These are phyloP conservation scores for Neotoma lepida DNA, from an alignment of 2,113 vertebrate genomes.

Conservation along the genomic window DNA sequence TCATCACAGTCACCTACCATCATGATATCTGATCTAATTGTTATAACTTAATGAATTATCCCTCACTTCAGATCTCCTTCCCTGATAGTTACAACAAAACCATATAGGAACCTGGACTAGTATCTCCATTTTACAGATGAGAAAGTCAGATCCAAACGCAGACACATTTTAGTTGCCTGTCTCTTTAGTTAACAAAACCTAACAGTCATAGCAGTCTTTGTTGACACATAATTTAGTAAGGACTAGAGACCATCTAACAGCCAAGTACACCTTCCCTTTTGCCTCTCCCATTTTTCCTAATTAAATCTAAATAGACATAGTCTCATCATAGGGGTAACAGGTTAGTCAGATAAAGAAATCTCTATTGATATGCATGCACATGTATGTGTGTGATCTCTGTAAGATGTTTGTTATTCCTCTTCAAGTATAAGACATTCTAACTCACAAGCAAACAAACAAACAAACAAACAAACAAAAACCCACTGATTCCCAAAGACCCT, in stretches of 20 bases:
- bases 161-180: background rate
- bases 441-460: background rate
- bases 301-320: background rate
- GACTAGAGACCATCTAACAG: background rate
- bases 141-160: background rate
- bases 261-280: background rate
- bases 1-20: background rate
- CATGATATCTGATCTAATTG: background rate
- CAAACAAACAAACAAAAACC: background rate
- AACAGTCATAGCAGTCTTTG: background rate
- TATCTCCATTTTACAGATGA: constrained; percentile 1
- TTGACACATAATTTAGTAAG: background rate
- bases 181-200: background rate
- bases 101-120: background rate
- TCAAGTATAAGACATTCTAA: background rate
- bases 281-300: background rate
- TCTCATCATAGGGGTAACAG: background rate
- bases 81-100: background rate
- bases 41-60: background rate
- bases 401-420: background rate
- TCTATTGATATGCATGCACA: background rate
- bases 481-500: constrained; percentile 15
- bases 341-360: background rate
- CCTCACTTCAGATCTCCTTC: background rate
- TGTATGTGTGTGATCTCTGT: background rate